Evolutionary conservation across 2,113 vertebrate genomes (phyloP).

Genomic region (Dromiciops gliroides): DNA sequence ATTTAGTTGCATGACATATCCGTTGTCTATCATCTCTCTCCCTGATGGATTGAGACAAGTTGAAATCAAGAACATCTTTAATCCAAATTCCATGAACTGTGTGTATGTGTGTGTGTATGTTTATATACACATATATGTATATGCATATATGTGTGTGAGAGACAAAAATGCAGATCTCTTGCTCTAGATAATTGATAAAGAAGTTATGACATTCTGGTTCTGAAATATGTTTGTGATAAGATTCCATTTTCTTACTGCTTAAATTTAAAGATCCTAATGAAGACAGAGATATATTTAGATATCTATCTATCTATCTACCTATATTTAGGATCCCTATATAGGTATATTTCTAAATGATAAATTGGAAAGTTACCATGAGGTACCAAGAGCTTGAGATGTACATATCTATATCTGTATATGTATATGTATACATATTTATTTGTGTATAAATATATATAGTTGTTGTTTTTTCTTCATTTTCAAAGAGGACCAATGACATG

Average conservation of each 20-base stretch:
- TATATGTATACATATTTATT: too few relatives aligned
- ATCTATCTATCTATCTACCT: too few relatives aligned
- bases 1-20: not conserved
- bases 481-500: too few relatives aligned
- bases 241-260: not conserved
- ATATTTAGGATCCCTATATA: too few relatives aligned
- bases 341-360: not conserved
- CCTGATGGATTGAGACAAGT: not conserved
- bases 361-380: not conserved
- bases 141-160: not conserved
- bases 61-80: not conserved
- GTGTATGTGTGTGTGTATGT: not conserved
- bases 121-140: not conserved
- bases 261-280: not conserved
- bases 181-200: not conserved
- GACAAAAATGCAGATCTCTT: not conserved
- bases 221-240: not conserved
- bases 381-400: not conserved
- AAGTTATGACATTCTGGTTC: not conserved
- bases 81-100: constrained; percentile 2
- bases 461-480: too few relatives aligned
- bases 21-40: constrained; percentile 2
- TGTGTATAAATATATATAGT: too few relatives aligned
- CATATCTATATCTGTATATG: too few relatives aligned
- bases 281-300: not conserved